These are phyloP conservation scores for Paelopatides confundens DNA, from an alignment of 53 echinoderm and acorn worm genomes.

Conservation along the genomic window DNA sequence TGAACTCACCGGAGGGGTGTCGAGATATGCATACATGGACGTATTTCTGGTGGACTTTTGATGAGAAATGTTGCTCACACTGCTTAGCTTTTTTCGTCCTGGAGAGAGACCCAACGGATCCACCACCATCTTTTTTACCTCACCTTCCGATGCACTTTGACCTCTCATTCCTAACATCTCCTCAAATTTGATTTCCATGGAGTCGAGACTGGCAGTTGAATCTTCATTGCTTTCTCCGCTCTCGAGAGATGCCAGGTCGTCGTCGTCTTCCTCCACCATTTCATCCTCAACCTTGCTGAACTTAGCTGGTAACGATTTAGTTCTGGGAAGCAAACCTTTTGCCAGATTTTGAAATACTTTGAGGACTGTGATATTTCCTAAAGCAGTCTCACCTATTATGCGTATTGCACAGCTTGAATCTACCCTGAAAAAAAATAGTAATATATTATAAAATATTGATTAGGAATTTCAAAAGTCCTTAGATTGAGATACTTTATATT, in stretches of 20 bases:
- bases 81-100: slow-evolving; percentile 45
- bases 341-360: slow-evolving; percentile 93
- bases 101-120: background rate
- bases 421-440: slow-evolving; percentile 52
- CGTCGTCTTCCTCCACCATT: background rate
- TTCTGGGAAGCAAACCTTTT: slow-evolving; percentile 72
- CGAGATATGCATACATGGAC: slow-evolving; percentile 81
- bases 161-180: slow-evolving; percentile 54
- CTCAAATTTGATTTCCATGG: slow-evolving; percentile 68
- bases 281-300: background rate
- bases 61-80: slow-evolving; percentile 63
- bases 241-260: slow-evolving; percentile 34
- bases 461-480: background rate
- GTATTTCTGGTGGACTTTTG: slow-evolving; percentile 74
- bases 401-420: slow-evolving; percentile 93
- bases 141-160: background rate
- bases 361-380: slow-evolving; percentile 77
- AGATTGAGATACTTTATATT: background rate
- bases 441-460: too few species aligned
- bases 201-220: background rate
- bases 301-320: slow-evolving; percentile 45
- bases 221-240: background rate
- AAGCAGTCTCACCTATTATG: slow-evolving; percentile 89
- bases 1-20: slow-evolving; percentile 75
- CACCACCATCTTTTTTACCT: background rate